A percentile compares a stretch with the other conserved stretches of the same genome.
These are phyloP conservation scores for Sipha flava DNA, from an alignment of 1,140 invertebrate genomes.

Conservation along the genomic window DNA sequence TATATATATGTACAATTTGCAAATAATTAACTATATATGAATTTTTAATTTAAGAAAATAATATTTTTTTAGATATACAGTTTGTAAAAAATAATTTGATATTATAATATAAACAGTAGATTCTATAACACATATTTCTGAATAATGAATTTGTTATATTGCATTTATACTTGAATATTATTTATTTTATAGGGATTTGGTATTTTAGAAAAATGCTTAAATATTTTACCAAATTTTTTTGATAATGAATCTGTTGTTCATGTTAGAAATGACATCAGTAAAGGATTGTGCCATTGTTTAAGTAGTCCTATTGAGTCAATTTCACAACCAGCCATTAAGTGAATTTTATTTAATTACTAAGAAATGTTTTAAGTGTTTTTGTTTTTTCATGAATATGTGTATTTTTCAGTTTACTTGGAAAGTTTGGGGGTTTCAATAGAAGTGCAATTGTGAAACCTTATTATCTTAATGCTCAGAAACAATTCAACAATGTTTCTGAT, in stretches of 20 bases:
- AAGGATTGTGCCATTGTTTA: not conserved
- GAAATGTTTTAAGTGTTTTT: not conserved
- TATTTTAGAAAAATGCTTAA: not conserved
- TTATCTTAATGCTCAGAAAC: not conserved
- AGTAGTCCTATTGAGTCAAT: not conserved
- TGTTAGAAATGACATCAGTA: not conserved
- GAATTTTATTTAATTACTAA: not conserved
- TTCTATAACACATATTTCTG: no score
- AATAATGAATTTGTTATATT: no score
- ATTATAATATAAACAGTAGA: no score
- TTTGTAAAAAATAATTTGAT: no score
- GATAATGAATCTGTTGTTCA: not conserved
- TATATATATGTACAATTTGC: no score
- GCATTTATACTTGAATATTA: no score
- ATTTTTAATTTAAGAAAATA: no score
- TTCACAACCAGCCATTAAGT: not conserved
- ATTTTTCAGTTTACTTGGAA: conserved; percentile 6
- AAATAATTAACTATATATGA: no score
- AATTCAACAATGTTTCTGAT: not conserved
- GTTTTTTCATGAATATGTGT: not conserved
- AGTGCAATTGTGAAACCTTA: not conserved
- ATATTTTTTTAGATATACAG: no score
- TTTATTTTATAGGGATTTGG: not conserved
- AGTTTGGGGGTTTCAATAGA: not conserved
- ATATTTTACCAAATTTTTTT: not conserved